phyloP scores from a whole-genome alignment of 1,140 invertebrate genomes.

The Papilio glaucus region DNA sequence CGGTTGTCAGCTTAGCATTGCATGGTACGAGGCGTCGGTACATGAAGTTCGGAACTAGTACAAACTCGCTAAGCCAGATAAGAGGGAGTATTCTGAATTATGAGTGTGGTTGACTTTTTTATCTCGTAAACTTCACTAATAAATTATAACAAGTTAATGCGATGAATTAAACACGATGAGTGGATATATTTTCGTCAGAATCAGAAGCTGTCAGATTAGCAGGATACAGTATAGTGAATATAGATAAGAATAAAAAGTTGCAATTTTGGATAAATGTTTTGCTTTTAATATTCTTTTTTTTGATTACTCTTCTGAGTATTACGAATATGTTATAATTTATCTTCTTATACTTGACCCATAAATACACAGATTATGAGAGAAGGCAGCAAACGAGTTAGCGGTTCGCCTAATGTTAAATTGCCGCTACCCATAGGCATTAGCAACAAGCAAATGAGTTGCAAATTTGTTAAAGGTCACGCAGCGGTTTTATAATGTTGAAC shows the following conservation, averaged over 20 bases:
- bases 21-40: neutral
- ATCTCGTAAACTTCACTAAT: constrained; percentile 22
- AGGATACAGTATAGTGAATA: neutral
- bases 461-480: no score
- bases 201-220: neutral
- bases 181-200: constrained; percentile 7
- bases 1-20: neutral
- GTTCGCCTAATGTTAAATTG: no score
- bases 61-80: constrained; percentile 22
- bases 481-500: no score
- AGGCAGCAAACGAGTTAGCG: no score
- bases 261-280: no score
- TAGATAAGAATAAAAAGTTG: neutral
- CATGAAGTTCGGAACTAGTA: constrained; percentile 12
- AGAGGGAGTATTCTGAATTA: constrained; percentile 20
- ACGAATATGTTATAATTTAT: no score
- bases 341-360: no score
- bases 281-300: no score
- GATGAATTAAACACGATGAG: constrained; percentile 14
- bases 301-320: no score
- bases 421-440: no score
- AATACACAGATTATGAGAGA: no score
- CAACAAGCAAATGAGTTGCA: no score
- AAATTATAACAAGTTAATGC: constrained; percentile 25
- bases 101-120: constrained; percentile 22